Percentiles rank a stretch among this genome's conserved stretches.
These are phyloP conservation scores for Chauna torquata DNA, from an alignment of 2,113 vertebrate species.

Conservation along the genomic window DNA sequence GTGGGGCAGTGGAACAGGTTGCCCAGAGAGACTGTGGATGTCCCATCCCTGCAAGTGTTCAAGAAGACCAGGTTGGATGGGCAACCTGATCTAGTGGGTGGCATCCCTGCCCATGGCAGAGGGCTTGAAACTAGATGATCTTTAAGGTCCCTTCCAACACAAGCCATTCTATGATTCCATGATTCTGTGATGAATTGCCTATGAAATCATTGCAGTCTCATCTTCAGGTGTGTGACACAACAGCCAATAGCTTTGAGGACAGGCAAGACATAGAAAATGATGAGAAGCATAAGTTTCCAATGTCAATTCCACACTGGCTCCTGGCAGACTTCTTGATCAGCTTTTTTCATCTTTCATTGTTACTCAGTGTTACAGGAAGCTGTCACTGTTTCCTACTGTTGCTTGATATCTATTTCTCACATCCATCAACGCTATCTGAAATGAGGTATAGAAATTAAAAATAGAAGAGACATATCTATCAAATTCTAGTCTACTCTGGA, in stretches of 20 bases:
- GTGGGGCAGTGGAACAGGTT: too few relatives aligned
- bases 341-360: neutral
- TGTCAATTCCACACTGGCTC: neutral
- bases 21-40: too few relatives aligned
- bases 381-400: neutral
- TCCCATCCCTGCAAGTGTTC: too few relatives aligned
- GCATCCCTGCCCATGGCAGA: too few relatives aligned
- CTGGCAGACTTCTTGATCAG: neutral
- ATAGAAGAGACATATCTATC: neutral
- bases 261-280: neutral
- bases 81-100: too few relatives aligned
- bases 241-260: neutral
- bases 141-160: too few relatives aligned
- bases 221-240: neutral
- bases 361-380: neutral
- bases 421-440: neutral
- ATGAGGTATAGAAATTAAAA: neutral
- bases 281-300: neutral
- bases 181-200: too few relatives aligned
- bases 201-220: neutral
- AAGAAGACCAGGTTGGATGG: too few relatives aligned
- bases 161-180: too few relatives aligned
- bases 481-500: neutral
- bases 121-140: too few relatives aligned
- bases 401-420: neutral